Percentiles rank a stretch among this genome's conserved stretches.
phyloP scores from a whole-genome alignment of 2,888 invertebrate genomes.

The Clitarchus hookeri region DNA sequence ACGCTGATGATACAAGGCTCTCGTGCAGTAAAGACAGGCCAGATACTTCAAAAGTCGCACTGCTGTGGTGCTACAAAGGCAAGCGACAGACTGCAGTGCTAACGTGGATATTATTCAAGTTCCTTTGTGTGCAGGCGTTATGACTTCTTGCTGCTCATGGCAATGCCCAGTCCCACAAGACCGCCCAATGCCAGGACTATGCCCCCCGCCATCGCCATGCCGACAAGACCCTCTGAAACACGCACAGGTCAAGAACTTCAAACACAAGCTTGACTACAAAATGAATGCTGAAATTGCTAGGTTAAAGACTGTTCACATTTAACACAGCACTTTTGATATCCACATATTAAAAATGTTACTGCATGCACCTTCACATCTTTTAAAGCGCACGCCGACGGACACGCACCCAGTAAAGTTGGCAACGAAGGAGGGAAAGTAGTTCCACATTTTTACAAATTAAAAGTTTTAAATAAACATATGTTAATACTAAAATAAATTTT shows the following conservation, averaged over 20 bases:
- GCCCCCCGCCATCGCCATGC: slow-evolving; percentile 88
- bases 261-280: slow-evolving; percentile 31
- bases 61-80: not conserved
- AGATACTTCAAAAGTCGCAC: too few relatives aligned
- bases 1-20: not conserved
- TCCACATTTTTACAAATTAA: too few relatives aligned
- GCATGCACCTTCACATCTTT: too few relatives aligned
- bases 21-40: not conserved
- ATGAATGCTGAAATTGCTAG: not conserved
- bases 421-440: too few relatives aligned
- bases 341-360: too few relatives aligned
- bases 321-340: too few relatives aligned
- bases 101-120: too few relatives aligned
- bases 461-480: too few relatives aligned
- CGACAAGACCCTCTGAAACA: slow-evolving; percentile 77
- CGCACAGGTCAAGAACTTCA: slow-evolving; percentile 35
- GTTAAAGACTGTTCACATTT: too few relatives aligned
- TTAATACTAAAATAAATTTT: too few relatives aligned
- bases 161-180: slow-evolving; percentile 81
- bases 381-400: too few relatives aligned
- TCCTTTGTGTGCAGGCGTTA: not conserved
- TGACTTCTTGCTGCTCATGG: slow-evolving; percentile 65
- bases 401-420: too few relatives aligned
- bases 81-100: not conserved
- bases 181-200: slow-evolving; percentile 84